Evolutionary conservation across 2,797 vertebrate genomes (phyloP), one percentile per base, ranked within the genome.

Genomic region (Erpetoichthys calabaricus): DNA sequence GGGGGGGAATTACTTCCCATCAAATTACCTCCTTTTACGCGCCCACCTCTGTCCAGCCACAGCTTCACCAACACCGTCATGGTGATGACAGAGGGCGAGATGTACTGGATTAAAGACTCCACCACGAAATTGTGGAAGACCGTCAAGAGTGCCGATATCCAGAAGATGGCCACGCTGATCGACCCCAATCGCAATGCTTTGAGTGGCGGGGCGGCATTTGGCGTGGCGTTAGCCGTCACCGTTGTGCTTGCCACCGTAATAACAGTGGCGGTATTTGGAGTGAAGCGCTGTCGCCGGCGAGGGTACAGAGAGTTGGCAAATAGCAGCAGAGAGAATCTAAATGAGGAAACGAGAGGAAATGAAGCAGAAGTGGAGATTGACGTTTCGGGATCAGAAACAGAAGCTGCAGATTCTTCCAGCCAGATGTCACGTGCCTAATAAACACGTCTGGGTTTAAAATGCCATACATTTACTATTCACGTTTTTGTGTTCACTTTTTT

Each of bases 1-100:
- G 80, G 74, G 6, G 86, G 87, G 0, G 57, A 84, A 0, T 73
- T 96, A 57, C 77, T 73, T 0, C 85, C 89, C 0, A 59, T 86
- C 44, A 68, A 47, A 3, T 83, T 91, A 3, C 92, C 92, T 0
- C 93, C 91, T 2, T 94, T 90, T 62, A 85, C 78, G 0, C 79
- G 57, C 56, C 70, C 68, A 7, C 86, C 92, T 4, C 56, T 86
- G 59, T 56, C 84, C 42, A 80, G 67, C 59, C 75, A 80, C 63
- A 69, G 70, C 0, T 69, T 72, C 6, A 78, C 78, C 4, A 81
- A 89, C 68, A 92, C 88, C 0, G 80, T 92, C 0, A 65, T 89
- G 47, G 90, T 94, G 62, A 86, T 82, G 45, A 79, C 66, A 0
- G 85, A 89, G 2, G 80, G 76, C 3, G 75, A 77, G 0, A 77